Evolutionary conservation across 2,113 vertebrate species (phyloP), one percentile per base, ranked within the genome.

Genomic region (Actinemys pallida): DNA sequence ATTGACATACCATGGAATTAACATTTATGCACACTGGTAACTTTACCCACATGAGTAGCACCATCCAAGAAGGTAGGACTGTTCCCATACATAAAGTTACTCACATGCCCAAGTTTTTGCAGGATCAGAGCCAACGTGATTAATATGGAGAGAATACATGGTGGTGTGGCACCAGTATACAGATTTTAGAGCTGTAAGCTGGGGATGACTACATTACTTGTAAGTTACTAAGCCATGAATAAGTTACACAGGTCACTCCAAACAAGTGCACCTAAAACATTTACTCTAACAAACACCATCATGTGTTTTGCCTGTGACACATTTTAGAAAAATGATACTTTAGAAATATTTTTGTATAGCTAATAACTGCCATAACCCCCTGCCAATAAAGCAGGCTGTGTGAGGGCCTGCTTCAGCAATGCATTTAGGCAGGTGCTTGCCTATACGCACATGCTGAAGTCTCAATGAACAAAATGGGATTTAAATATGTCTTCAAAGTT

Each of bases 91-190:
- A 90, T 89, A 72, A 19, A 84, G 92, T 39, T 13, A 49, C 54
- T 90, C 93, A 93, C 76, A 86, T 87, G 96, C 54, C 69, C 89
- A 79, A 87, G 86, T 49, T 76, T 69, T 89, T 81, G 65, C 80
- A 91, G 69, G 86, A 89, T 91, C 86, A 69, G 92, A 92, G 82
- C 69, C 95, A 65, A 84, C 25, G 82, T 93, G 75, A 80, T 76
- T 52, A 72, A 39, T 39, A 25, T n/a, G 0, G 0, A 91, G 80
- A 81, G 49, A 7, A 81, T 86, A 25, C 12, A 12, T 16, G 57
- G 82, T 45, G 47, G 35, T 5, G 27, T 87, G 75, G 2, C 0
- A 47, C 65, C 50, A 86, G 85, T 81, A 90, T 62, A 83, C 92
- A 76, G 52, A 4, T 24, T 88, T 89, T 83, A 83, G 82, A 75